Base-by-base conservation (phyloP, 1,140 invertebrate species). In the Saccostrea echinata region DNA sequence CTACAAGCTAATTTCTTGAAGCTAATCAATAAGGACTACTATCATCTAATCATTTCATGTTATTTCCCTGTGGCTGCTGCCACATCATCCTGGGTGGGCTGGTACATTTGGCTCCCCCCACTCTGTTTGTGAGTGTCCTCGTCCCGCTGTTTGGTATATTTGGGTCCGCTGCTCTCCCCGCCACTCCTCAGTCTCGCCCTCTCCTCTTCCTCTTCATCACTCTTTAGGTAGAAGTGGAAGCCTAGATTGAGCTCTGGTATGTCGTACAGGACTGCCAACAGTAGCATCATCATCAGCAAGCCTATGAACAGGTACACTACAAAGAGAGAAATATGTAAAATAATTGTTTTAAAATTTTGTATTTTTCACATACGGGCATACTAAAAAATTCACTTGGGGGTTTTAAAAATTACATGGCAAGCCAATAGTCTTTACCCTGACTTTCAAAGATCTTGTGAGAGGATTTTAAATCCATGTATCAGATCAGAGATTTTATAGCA, bases 201-300 rank as follows among this genome's bases (percentile, higher is more conserved):
- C 71, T 94, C 94, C 3, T 92, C 91, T 24, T 95, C 94, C 76
- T 96, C 96, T 55, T 96, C 95, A 61, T 97, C 96, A 81, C 96
- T 96, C 91, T 96, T 96, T 52, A 97, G 95, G 86, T 97, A 96
- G 93, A 98, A 97, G 52, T 97, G 96, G 68, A 97, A 96, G 81
- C 97, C 97, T 51, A 98, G 95, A 94, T 98, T 98, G 89, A 98
- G 95, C 95, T 98, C 97, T 13, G 97, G 97, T 88, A 98, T 97
- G 92, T 98, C 97, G 94, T 98, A 97, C 94, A 98, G 97, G 2
- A 98, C 96, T 0, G 97, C 97, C 89, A 98, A 94, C 1, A 97
- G 96, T 84, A 98, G 95, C 97, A 98, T 97, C 95, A 98, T 97
- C 94, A 97, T 97, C n/a, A 97, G 97, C 52, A 98, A 95, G 1